phyloP scores from a whole-genome alignment of 2,797 vertebrate species.

The Leucoraja ocellata region DNA sequence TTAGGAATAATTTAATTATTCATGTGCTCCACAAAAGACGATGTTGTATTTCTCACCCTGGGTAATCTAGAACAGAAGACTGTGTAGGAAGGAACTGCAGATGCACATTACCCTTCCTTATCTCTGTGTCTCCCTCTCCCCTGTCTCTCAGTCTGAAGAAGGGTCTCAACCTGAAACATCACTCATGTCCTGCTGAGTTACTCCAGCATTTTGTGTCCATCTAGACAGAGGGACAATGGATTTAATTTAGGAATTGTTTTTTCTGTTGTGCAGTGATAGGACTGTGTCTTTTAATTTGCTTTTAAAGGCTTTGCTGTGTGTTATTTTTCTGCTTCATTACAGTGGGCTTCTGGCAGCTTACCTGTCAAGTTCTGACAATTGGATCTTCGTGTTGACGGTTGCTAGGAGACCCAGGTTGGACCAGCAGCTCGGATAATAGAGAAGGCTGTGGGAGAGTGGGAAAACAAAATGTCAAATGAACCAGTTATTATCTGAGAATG shows the following conservation, averaged over 20 bases:
- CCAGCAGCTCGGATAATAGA: constrained; percentile 26
- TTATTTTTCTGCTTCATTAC: constrained; percentile 4
- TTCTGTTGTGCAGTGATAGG: background rate
- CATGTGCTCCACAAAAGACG: background rate
- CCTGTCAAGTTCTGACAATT: constrained; percentile 21
- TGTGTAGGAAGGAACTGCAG: background rate
- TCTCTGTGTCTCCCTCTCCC: too few relatives aligned
- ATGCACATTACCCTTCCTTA: too few relatives aligned
- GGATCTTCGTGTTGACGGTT: constrained; percentile 14
- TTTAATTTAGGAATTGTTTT: background rate
- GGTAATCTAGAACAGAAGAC: background rate
- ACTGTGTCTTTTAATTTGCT: background rate
- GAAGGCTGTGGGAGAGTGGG: background rate
- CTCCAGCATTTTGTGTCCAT: background rate
- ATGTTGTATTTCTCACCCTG: background rate
- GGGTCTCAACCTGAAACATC: too few relatives aligned
- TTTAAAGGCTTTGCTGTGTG: constrained; percentile 1
- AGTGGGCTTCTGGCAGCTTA: background rate
- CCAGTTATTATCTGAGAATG: background rate
- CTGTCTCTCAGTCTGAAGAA: too few relatives aligned
- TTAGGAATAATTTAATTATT: background rate
- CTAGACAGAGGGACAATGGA: background rate
- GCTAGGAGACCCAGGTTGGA: constrained; percentile 26
- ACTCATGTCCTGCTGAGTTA: too few relatives aligned
- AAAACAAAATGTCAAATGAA: background rate